Evolutionary conservation across 2,888 invertebrate species (phyloP).

Genomic region (Luffia ferchaultella): DNA sequence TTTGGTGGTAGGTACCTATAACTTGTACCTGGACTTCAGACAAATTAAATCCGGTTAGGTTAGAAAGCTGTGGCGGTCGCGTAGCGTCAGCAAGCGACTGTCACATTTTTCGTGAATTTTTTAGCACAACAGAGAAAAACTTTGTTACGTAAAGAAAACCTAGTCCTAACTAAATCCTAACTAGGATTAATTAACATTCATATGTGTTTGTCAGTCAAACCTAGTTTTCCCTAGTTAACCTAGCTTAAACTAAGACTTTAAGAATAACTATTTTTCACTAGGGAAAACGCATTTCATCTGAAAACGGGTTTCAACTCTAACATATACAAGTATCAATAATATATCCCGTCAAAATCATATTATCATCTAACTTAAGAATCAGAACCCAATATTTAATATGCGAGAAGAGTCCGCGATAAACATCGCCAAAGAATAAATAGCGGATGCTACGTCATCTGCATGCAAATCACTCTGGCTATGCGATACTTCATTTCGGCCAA

Average conservation of each 20-base stretch:
- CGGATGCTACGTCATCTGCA: slow-evolving; percentile 6
- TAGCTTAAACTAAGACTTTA: neutral
- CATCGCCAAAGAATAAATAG: slow-evolving; percentile 7
- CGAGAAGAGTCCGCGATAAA: slow-evolving; percentile 5
- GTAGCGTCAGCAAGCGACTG: too few relatives aligned
- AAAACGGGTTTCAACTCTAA: neutral
- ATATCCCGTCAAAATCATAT: neutral
- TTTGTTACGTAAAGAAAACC: too few relatives aligned
- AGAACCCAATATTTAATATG: slow-evolving; percentile 2
- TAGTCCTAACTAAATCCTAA: too few relatives aligned
- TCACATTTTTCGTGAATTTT: too few relatives aligned
- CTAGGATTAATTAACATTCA: too few relatives aligned
- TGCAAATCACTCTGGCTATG: slow-evolving; percentile 3
- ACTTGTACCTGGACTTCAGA: too few relatives aligned
- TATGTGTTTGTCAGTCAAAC: neutral
- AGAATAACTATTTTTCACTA: neutral
- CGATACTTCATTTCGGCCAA: slow-evolving; percentile 5
- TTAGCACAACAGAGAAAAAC: too few relatives aligned
- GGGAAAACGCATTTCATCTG: too few relatives aligned
- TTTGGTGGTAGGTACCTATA: too few relatives aligned
- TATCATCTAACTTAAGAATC: neutral
- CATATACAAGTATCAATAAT: neutral
- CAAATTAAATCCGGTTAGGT: too few relatives aligned
- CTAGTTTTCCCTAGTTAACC: neutral
- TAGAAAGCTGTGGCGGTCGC: too few relatives aligned